These are phyloP conservation scores for Pachypeltis micranthus DNA, from an alignment of 1,140 invertebrate species.

Conservation along the genomic window DNA sequence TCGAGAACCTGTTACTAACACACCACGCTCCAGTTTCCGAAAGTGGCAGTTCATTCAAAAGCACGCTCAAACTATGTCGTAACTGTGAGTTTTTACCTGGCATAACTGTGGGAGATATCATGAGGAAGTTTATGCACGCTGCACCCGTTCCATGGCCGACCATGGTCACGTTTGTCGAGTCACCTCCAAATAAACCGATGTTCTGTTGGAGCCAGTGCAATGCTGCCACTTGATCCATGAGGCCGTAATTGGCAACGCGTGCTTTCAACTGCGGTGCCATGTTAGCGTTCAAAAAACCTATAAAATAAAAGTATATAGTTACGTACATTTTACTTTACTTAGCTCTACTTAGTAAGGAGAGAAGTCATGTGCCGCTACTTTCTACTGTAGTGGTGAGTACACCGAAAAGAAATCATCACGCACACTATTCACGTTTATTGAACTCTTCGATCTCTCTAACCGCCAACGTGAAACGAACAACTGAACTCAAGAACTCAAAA, in stretches of 20 bases:
- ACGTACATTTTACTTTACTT: neutral
- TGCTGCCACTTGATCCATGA: slow-evolving; percentile 87
- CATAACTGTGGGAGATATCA: slow-evolving; percentile 84
- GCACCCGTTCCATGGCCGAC: slow-evolving; percentile 90
- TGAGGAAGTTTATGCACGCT: slow-evolving; percentile 87
- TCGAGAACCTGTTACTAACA: too few relatives aligned
- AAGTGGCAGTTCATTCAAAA: too few relatives aligned
- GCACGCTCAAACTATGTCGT: too few relatives aligned
- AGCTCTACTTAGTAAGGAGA: too few relatives aligned
- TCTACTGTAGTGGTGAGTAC: too few relatives aligned
- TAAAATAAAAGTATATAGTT: slow-evolving; percentile 17
- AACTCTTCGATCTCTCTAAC: too few relatives aligned
- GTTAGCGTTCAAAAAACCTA: slow-evolving; percentile 77
- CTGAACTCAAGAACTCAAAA: too few relatives aligned
- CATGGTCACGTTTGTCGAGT: slow-evolving; percentile 76
- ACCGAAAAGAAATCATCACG: too few relatives aligned
- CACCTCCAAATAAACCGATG: slow-evolving; percentile 78
- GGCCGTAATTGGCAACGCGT: slow-evolving; percentile 78
- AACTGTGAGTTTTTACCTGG: slow-evolving; percentile 62
- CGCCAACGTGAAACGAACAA: too few relatives aligned
- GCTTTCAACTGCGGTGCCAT: slow-evolving; percentile 63
- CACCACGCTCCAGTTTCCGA: too few relatives aligned
- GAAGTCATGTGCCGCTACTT: too few relatives aligned
- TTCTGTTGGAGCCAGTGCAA: slow-evolving; percentile 87
- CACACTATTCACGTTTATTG: too few relatives aligned